Evolutionary conservation across 2,113 vertebrate species (phyloP).

Genomic region (Eretmochelys imbricata): DNA sequence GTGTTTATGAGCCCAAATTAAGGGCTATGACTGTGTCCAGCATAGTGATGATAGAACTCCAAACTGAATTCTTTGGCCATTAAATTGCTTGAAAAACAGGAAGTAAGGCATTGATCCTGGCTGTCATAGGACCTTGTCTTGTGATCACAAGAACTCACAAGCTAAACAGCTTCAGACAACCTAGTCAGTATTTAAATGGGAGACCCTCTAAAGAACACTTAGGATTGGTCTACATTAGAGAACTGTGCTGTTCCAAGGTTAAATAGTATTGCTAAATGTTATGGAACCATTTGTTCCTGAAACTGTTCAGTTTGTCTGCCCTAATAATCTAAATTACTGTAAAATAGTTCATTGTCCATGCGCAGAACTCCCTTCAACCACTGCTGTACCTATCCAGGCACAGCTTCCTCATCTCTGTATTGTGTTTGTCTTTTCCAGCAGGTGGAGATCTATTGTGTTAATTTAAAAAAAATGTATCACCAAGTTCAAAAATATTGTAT

Average conservation of each 20-base stretch:
- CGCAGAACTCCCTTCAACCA: slow-evolving; percentile 58
- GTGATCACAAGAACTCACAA: background rate
- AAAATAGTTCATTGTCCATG: slow-evolving; percentile 63
- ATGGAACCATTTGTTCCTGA: slow-evolving; percentile 71
- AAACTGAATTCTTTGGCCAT: background rate
- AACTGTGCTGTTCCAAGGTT: slow-evolving; percentile 63
- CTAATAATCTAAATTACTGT: slow-evolving; percentile 56
- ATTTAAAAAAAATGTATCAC: slow-evolving; percentile 64
- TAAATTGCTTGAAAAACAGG: background rate
- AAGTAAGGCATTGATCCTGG: slow-evolving; percentile 22
- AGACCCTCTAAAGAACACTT: slow-evolving; percentile 44
- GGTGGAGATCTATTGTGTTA: slow-evolving; percentile 70
- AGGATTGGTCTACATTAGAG: background rate
- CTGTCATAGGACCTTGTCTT: slow-evolving; percentile 1
- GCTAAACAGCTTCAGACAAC: slow-evolving; percentile 24
- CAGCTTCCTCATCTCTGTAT: slow-evolving; percentile 69
- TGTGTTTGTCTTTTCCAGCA: slow-evolving; percentile 64
- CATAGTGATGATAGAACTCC: background rate
- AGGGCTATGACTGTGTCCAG: slow-evolving; percentile 47
- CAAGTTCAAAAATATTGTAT: slow-evolving; percentile 69
- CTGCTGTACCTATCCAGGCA: slow-evolving; percentile 60
- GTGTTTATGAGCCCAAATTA: background rate
- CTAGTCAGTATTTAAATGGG: slow-evolving; percentile 65
- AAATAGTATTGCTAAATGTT: slow-evolving; percentile 45
- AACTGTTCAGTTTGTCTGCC: slow-evolving; percentile 61